These are phyloP conservation scores for Baryphthengus martii DNA, from an alignment of 2,113 vertebrate species.

Conservation along the genomic window DNA sequence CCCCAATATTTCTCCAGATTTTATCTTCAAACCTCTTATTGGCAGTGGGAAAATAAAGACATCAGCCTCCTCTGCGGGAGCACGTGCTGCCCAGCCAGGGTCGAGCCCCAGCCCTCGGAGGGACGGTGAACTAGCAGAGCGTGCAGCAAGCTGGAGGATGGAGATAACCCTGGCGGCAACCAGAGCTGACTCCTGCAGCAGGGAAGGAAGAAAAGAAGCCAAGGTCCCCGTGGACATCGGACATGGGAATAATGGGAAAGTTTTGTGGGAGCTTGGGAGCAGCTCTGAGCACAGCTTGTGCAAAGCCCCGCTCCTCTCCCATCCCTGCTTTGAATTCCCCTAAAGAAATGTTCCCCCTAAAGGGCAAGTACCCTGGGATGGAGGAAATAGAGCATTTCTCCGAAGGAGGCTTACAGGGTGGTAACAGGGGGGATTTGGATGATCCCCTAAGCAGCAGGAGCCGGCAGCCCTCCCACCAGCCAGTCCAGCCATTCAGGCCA, in stretches of 20 bases:
- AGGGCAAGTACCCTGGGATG: not conserved
- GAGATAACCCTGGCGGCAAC: slow-evolving; percentile 29
- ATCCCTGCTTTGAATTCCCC: not conserved
- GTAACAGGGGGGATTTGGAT: not conserved
- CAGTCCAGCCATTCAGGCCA: accelerated
- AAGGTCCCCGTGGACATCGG: not conserved
- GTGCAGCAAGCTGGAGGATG: slow-evolving; percentile 43
- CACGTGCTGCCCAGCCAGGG: not conserved
- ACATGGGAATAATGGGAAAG: not conserved
- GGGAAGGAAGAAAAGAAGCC: not conserved
- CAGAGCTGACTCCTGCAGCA: not conserved
- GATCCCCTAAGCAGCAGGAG: not conserved
- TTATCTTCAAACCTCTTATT: not conserved
- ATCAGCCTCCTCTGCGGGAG: not conserved
- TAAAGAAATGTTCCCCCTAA: not conserved
- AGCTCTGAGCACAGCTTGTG: not conserved
- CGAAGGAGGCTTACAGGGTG: accelerated
- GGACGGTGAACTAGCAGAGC: not conserved
- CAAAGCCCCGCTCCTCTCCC: not conserved
- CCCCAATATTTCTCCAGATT: not conserved
- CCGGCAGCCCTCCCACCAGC: not conserved
- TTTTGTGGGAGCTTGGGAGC: not conserved
- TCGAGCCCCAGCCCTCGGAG: not conserved
- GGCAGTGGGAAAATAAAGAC: not conserved
- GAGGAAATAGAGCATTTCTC: not conserved